Evolutionary conservation across 2,888 invertebrate species (phyloP).

Genomic region (Caenorhabditis plicata): DNA sequence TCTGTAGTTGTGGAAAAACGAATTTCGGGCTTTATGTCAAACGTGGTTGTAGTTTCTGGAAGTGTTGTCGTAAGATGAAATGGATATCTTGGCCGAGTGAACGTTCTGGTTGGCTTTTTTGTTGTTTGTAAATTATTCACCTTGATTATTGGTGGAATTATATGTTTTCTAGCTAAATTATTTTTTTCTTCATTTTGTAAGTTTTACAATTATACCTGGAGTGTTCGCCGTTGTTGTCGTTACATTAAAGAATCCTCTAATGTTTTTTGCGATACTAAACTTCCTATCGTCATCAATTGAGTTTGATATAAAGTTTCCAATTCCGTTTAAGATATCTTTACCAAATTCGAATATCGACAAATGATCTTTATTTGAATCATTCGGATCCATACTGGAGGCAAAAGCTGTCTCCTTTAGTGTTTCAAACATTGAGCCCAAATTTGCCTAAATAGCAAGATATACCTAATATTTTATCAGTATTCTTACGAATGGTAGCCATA

Average conservation of each 20-base stretch:
- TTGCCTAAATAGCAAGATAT: slow-evolving; percentile 18
- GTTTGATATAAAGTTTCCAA: slow-evolving; percentile 25
- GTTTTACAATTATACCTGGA: not conserved
- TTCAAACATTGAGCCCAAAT: slow-evolving; percentile 42
- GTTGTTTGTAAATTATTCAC: slow-evolving; percentile 7
- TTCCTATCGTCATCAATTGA: slow-evolving; percentile 29
- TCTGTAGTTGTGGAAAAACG: slow-evolving; percentile 33
- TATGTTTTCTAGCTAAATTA: no score
- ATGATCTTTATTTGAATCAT: slow-evolving; percentile 5
- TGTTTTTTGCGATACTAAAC: slow-evolving; percentile 21
- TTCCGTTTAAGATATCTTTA: slow-evolving; percentile 29
- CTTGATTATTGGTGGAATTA: no score
- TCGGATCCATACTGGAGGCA: not conserved
- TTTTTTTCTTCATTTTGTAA: no score
- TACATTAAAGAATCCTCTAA: slow-evolving; percentile 36
- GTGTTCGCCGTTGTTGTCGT: slow-evolving; percentile 19
- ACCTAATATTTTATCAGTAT: not conserved
- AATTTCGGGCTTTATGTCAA: slow-evolving; percentile 20
- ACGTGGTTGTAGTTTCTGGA: slow-evolving; percentile 11
- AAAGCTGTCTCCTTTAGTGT: slow-evolving; percentile 43
- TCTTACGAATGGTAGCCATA: slow-evolving; percentile 50
- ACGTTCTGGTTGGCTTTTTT: slow-evolving; percentile 5
- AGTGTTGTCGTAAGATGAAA: slow-evolving; percentile 9
- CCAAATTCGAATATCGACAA: slow-evolving; percentile 27
- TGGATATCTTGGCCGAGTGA: slow-evolving; percentile 14